These are phyloP conservation scores for Rotaria socialis DNA, from an alignment of 2,888 invertebrate species.

Conservation along the genomic window DNA sequence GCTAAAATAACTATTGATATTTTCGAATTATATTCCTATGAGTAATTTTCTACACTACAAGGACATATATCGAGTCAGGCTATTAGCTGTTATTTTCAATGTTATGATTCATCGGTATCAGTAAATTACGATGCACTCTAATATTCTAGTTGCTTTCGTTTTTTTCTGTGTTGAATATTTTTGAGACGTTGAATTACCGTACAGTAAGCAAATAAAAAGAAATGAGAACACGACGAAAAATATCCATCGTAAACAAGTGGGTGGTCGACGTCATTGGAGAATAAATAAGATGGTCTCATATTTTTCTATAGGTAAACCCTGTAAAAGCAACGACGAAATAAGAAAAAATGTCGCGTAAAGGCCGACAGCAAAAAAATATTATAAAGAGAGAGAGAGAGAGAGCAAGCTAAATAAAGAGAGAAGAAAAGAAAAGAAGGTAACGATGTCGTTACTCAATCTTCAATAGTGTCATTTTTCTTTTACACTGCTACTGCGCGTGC, in stretches of 20 bases:
- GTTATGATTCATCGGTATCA: not conserved
- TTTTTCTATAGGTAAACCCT: not conserved
- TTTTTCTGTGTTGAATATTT: not conserved
- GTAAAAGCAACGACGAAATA: not conserved
- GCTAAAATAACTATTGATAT: no score
- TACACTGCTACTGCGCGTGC: not conserved
- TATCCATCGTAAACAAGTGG: not conserved
- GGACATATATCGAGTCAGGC: no score
- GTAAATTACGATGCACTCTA: not conserved
- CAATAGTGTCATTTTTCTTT: not conserved
- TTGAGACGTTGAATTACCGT: not conserved
- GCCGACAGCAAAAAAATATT: not conserved
- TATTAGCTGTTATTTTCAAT: no score
- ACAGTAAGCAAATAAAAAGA: not conserved
- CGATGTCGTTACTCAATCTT: no score
- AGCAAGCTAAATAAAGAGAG: not conserved
- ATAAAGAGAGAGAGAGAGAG: not conserved
- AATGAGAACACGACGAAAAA: not conserved
- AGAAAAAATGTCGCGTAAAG: not conserved
- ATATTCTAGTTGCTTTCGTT: not conserved
- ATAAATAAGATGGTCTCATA: not conserved
- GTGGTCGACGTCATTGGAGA: not conserved
- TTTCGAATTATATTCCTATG: no score
- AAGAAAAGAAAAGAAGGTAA: not conserved
- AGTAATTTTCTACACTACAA: no score